These are phyloP conservation scores for Lepilemur septentrionalis DNA, from an alignment of 2,797 vertebrate species.

Conservation along the genomic window DNA sequence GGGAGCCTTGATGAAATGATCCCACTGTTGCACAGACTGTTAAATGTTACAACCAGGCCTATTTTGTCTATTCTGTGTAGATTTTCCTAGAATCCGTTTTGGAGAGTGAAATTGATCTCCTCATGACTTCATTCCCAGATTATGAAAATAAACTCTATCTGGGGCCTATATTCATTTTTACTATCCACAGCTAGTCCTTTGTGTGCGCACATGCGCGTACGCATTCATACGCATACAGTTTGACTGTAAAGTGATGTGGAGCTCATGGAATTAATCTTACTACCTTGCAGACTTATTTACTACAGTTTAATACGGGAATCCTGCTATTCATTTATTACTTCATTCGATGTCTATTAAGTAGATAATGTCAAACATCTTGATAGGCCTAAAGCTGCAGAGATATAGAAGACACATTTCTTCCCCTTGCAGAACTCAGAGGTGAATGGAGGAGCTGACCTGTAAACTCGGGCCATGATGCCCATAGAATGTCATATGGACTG, in stretches of 20 bases:
- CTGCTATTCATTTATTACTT: not conserved
- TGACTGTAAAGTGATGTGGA: not conserved
- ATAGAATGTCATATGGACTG: not conserved
- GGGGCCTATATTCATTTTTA: not conserved
- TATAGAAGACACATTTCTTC: not conserved
- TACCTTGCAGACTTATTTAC: not conserved
- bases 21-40: not conserved
- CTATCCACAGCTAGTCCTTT: not conserved
- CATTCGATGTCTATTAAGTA: not conserved
- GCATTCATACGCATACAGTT: not conserved
- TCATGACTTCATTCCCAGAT: not conserved
- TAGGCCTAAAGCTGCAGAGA: not conserved
- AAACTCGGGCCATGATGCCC: not conserved
- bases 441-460: not conserved
- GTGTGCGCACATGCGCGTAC: no score
- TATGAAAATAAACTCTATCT: not conserved
- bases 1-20: not conserved
- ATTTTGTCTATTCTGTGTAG: not conserved
- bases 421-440: not conserved
- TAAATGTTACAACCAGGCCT: not conserved
- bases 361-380: not conserved
- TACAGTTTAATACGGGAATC: not conserved
- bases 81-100: not conserved
- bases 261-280: not conserved
- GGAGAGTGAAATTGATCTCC: not conserved